Conservation (phyloP, 1,140 invertebrate species). For the Dryas iulia region DNA sequence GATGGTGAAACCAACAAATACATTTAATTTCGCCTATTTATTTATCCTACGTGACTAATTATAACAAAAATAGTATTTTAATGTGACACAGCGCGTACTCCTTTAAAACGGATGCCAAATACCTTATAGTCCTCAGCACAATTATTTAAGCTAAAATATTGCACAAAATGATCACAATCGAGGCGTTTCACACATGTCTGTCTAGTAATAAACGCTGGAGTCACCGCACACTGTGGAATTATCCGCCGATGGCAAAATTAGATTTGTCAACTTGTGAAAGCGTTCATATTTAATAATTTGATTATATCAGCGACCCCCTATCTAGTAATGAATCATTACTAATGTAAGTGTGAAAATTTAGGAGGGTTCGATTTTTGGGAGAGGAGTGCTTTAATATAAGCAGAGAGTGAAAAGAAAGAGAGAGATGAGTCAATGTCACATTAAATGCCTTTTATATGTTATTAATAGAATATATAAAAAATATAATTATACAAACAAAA, state of each 20-base stretch:
- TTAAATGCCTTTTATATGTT: too few relatives aligned
- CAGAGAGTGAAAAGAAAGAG: neutral
- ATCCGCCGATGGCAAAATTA: constrained; percentile 1
- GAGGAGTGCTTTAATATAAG: neutral
- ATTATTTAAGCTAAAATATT: constrained; percentile 45
- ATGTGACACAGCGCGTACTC: constrained; percentile 18
- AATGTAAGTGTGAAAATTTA: neutral
- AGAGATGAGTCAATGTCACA: neutral
- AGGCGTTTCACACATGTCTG: constrained; percentile 32
- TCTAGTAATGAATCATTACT: constrained; percentile 1
- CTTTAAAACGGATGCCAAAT: constrained; percentile 36
- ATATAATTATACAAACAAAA: neutral
- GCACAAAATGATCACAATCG: constrained; percentile 44
- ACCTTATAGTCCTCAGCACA: constrained; percentile 41
- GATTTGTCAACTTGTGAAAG: constrained; percentile 4
- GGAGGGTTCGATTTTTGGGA: neutral
- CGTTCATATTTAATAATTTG: constrained; percentile 1
- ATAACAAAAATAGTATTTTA: neutral
- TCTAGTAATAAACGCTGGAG: neutral
- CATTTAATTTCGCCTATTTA: neutral
- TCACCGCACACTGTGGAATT: neutral
- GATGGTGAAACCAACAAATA: neutral
- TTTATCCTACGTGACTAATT: neutral
- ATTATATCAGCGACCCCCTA: neutral
- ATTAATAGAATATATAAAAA: too few relatives aligned